phyloP scores from a whole-genome alignment of 2,888 invertebrate species.

The Gisinianus flammeolus region DNA sequence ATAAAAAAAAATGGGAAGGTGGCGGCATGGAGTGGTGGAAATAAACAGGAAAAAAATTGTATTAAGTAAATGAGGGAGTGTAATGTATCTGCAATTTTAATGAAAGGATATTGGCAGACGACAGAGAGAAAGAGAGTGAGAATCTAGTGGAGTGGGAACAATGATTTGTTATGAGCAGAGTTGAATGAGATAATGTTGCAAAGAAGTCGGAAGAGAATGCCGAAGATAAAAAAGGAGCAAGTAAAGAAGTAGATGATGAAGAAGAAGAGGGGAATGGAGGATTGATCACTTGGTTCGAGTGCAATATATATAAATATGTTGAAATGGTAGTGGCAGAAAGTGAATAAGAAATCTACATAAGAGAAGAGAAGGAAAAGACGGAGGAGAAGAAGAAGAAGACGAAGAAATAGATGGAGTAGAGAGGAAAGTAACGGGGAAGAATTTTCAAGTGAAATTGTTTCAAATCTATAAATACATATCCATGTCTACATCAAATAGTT shows the following conservation, averaged over 20 bases:
- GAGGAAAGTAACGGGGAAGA: slow-evolving; percentile 18
- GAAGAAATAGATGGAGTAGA: slow-evolving; percentile 5
- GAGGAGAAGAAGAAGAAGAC: neutral
- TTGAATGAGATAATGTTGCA: slow-evolving; percentile 30
- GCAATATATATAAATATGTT: neutral
- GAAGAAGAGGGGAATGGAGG: neutral
- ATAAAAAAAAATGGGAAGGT: neutral
- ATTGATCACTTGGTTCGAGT: slow-evolving; percentile 21
- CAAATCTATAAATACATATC: slow-evolving; percentile 59
- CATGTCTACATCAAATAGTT: slow-evolving; percentile 58
- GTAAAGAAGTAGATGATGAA: slow-evolving; percentile 13
- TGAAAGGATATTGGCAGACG: slow-evolving; percentile 37
- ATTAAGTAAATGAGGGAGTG: neutral
- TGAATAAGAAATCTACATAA: neutral
- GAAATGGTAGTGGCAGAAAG: slow-evolving; percentile 9
- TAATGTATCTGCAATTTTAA: slow-evolving; percentile 21
- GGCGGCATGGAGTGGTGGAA: no score
- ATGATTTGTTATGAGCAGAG: slow-evolving; percentile 36
- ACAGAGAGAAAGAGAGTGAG: no score
- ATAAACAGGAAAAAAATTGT: neutral
- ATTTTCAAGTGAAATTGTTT: slow-evolving; percentile 51
- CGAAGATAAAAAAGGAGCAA: slow-evolving; percentile 32
- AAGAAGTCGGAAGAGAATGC: slow-evolving; percentile 19
- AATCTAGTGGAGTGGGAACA: slow-evolving; percentile 34
- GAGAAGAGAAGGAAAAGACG: neutral